These are phyloP conservation scores for Drosophila erecta DNA, from an alignment of 1,140 invertebrate species.

Conservation along the genomic window DNA sequence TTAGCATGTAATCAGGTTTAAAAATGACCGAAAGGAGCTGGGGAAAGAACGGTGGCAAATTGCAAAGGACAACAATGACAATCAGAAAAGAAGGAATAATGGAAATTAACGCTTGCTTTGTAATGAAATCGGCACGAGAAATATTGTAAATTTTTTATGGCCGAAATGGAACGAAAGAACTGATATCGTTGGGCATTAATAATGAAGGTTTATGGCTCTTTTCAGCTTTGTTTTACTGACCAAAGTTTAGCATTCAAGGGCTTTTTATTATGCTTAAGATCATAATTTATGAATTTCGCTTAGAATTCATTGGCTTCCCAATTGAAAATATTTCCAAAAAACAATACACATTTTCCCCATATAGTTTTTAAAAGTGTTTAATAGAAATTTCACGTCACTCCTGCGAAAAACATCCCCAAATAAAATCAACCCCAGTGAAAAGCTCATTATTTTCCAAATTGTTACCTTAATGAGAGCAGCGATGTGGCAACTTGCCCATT, in stretches of 20 bases:
- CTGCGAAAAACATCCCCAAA: slow-evolving; percentile 15
- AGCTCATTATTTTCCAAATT: slow-evolving; percentile 44
- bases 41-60: slow-evolving; percentile 60
- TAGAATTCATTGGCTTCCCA: slow-evolving; percentile 3
- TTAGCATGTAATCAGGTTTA: slow-evolving; percentile 73
- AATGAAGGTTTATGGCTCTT: slow-evolving; percentile 42
- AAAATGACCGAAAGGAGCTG: slow-evolving; percentile 66
- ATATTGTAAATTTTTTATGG: slow-evolving; percentile 39
- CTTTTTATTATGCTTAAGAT: background rate
- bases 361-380: background rate
- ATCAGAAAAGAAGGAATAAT: slow-evolving; percentile 58
- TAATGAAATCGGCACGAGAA: slow-evolving; percentile 68
- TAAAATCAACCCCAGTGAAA: slow-evolving; percentile 30
- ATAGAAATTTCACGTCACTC: slow-evolving; percentile 7
- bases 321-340: background rate
- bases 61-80: slow-evolving; percentile 65
- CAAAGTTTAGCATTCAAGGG: background rate
- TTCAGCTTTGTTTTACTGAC: slow-evolving; percentile 28
- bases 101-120: slow-evolving; percentile 72
- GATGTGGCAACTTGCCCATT: background rate
- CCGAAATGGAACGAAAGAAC: slow-evolving; percentile 16
- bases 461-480: slow-evolving; percentile 38
- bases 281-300: slow-evolving; percentile 4
- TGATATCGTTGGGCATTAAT: slow-evolving; percentile 43
- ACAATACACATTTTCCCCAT: no score